Percentiles rank a stretch among this genome's conserved stretches.
Evolutionary conservation across 2,797 vertebrate genomes (phyloP).

Genomic region (Spheniscus humboldti): DNA sequence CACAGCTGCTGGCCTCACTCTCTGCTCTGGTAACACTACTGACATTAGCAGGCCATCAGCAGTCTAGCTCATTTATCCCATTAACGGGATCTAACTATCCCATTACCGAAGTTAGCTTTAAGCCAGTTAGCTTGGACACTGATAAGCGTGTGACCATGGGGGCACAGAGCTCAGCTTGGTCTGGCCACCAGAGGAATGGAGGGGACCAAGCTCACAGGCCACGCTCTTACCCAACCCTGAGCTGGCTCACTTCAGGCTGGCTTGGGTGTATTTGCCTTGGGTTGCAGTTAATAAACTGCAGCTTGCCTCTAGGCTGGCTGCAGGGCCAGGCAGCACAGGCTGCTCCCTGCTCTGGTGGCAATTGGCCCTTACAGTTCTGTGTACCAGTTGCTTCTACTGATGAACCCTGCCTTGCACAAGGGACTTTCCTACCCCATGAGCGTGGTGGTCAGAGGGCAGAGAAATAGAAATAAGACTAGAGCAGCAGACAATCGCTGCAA

Average conservation of each 20-base stretch:
- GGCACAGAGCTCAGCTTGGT: not conserved
- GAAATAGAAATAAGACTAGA: not conserved
- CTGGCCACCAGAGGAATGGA: not conserved
- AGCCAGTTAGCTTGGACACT: not conserved
- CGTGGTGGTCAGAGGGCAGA: not conserved
- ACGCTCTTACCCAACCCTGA: not conserved
- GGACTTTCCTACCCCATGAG: not conserved
- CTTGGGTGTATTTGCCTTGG: not conserved
- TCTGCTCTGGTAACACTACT: not conserved
- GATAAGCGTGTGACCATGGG: not conserved
- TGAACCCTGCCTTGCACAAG: not conserved
- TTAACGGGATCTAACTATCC: not conserved
- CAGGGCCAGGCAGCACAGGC: not conserved
- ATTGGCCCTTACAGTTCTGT: not conserved
- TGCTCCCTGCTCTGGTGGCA: not conserved
- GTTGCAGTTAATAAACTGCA: not conserved
- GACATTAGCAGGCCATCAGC: not conserved
- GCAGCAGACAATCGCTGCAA: not conserved
- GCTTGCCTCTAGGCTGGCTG: not conserved
- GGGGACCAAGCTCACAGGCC: not conserved
- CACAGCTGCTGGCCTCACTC: not conserved
- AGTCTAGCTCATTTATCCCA: not conserved
- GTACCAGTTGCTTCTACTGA: not conserved
- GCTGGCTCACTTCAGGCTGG: not conserved
- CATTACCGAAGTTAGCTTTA: not conserved